Percentiles rank a stretch among this genome's conserved stretches.
These are phyloP conservation scores for Hydraecia micacea DNA, from an alignment of 2,888 invertebrate species.

Conservation along the genomic window DNA sequence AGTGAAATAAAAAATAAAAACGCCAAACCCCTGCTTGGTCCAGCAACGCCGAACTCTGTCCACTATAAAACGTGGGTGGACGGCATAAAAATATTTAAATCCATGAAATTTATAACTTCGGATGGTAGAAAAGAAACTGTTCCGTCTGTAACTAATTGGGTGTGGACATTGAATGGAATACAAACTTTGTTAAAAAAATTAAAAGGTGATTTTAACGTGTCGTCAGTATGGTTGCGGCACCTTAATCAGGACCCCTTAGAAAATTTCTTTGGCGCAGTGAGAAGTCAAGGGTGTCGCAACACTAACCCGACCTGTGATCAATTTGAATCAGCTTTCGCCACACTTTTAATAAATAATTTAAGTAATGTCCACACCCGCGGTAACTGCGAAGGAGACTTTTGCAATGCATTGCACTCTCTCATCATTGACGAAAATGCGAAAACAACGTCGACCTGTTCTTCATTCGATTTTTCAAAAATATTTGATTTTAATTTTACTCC, in stretches of 20 bases:
- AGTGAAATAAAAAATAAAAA: conserved; percentile 50
- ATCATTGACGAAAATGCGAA: conserved; percentile 40
- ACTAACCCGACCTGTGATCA: neutral
- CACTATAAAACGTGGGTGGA: conserved; percentile 8
- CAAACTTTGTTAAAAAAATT: too few relatives aligned
- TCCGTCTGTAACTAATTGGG: too few relatives aligned
- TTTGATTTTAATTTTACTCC: too few relatives aligned
- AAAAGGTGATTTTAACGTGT: too few relatives aligned
- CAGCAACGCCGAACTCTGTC: conserved; percentile 28
- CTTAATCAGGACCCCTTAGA: too few relatives aligned
- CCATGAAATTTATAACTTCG: too few relatives aligned
- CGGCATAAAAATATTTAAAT: too few relatives aligned
- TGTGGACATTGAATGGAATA: too few relatives aligned
- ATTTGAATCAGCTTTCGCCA: neutral
- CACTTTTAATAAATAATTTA: conserved; percentile 34
- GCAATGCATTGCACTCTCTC: conserved; percentile 37
- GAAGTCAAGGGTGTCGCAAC: conserved; percentile 19
- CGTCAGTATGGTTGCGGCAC: too few relatives aligned
- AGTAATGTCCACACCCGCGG: conserved; percentile 60
- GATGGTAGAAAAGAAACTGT: too few relatives aligned
- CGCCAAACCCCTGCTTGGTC: conserved; percentile 51
- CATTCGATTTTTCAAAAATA: too few relatives aligned
- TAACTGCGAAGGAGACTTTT: conserved; percentile 38
- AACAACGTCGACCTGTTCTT: conserved; percentile 16
- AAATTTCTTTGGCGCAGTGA: too few relatives aligned